Evolutionary conservation across 2,113 vertebrate genomes (phyloP).

Genomic region (Peromyscus polionotus): DNA sequence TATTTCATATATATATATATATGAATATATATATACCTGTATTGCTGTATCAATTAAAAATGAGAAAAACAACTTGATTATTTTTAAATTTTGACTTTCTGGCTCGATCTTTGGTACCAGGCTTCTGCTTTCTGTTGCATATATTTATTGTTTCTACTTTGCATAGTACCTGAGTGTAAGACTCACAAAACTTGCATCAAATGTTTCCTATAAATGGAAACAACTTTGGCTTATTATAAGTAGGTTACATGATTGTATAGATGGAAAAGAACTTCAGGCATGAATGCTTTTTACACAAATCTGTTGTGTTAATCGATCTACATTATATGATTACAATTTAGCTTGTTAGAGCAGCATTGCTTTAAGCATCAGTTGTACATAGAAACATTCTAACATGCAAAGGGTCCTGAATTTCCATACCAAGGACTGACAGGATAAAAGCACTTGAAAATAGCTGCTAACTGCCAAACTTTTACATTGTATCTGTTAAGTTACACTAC

Average conservation of each 20-base stretch:
- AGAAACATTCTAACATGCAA: conserved; percentile 10
- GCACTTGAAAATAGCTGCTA: neutral
- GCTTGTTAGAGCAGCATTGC: neutral
- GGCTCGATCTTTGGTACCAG: neutral
- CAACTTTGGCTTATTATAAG: neutral
- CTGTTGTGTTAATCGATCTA: neutral
- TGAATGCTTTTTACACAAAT: neutral
- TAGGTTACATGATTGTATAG: neutral
- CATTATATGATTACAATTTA: neutral
- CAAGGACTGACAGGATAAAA: neutral
- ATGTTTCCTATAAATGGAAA: neutral
- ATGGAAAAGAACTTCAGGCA: conserved; percentile 9
- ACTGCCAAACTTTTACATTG: neutral
- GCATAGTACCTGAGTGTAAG: neutral
- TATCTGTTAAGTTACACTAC: neutral
- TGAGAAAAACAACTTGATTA: neutral
- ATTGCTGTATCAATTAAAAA: neutral
- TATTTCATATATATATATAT: no score
- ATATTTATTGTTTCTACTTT: neutral
- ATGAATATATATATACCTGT: no score
- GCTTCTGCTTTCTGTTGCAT: neutral
- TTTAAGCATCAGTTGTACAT: neutral
- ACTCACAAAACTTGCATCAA: neutral
- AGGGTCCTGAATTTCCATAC: neutral
- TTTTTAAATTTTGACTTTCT: neutral